phyloP scores from a whole-genome alignment of 2,888 invertebrate genomes.

The Pseudococcus longispinus region DNA sequence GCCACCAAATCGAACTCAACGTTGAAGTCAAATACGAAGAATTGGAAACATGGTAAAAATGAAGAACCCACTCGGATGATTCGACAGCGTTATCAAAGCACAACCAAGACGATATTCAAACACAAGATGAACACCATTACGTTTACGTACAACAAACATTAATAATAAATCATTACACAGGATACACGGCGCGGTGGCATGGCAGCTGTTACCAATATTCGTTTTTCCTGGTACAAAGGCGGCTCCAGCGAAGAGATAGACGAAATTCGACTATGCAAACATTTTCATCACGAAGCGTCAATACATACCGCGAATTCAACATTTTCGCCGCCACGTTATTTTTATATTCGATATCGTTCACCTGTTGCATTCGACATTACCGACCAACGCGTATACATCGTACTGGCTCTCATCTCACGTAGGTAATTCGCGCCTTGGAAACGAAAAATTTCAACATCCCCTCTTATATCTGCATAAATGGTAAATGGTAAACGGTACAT shows the following conservation, averaged over 20 bases:
- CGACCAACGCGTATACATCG: neutral
- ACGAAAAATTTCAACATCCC: neutral
- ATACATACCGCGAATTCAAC: conserved; percentile 22
- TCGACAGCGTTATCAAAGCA: neutral
- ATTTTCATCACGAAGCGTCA: conserved; percentile 7
- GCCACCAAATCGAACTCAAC: neutral
- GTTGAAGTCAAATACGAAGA: neutral
- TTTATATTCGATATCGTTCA: conserved; percentile 32
- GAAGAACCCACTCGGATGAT: neutral
- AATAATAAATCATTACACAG: conserved; percentile 16
- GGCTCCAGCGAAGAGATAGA: neutral
- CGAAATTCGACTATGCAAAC: neutral
- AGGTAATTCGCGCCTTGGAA: neutral
- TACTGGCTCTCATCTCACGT: neutral
- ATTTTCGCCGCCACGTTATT: conserved; percentile 3
- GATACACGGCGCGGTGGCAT: neutral
- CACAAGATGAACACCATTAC: neutral
- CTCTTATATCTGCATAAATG: neutral
- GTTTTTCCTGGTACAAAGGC: conserved; percentile 4
- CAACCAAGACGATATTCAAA: neutral
- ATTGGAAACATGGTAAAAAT: neutral
- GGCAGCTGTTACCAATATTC: conserved; percentile 4
- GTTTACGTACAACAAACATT: neutral
- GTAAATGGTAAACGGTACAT: neutral
- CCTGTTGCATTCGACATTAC: conserved; percentile 35